Base-by-base conservation (phyloP, 2,797 vertebrate species). In the Taenioides sp. region DNA sequence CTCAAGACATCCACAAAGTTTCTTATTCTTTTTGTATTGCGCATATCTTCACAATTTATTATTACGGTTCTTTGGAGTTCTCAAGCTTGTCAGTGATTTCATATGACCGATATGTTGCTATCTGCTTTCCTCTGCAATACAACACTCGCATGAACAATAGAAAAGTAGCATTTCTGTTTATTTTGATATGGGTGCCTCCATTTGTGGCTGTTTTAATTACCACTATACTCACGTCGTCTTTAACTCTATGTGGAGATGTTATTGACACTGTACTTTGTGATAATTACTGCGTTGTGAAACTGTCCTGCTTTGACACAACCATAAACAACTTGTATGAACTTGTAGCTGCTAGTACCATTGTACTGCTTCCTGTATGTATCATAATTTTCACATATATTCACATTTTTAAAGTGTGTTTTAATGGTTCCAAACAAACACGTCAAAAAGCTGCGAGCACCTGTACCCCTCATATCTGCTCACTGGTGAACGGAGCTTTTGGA, bases 391-490 rank as follows among this genome's bases (percentile, higher is more conserved):
- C 62, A 7, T 65, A 65, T 27, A 23, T 65, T 10, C n/a, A 49
- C 4, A 65, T 65, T 7, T 43, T 65, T 5, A 64, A 23, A 43
- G 62, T 64, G 37, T 64, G 69, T 67, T 67, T 67, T 5, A 62
- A 18, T 14, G 74, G 74, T 0, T 75, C 47, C 5, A 71, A 71
- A 23, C 74, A 75, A 52, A 76, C 59, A 0, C 52, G 69, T 25
- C 74, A 73, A 9, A 85, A 85, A 23, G 79, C 80, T 0, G 0
- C 71, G 16, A 76, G 62, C 2, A 87, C 85, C 23, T 87, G 85
- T 65, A 60, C 62, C 7, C 62, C 62, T 40, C 62, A 64, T 27
- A 67, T 86, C 0, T 49, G 27, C 1, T 79, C 81, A 0, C 58
- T 85, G 7, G 10, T 85, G 0, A 86, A 84, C 62, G 82, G 80